Evolutionary conservation across 2,113 vertebrate genomes (phyloP).

Genomic region (Lycocorax pyrrhopterus): DNA sequence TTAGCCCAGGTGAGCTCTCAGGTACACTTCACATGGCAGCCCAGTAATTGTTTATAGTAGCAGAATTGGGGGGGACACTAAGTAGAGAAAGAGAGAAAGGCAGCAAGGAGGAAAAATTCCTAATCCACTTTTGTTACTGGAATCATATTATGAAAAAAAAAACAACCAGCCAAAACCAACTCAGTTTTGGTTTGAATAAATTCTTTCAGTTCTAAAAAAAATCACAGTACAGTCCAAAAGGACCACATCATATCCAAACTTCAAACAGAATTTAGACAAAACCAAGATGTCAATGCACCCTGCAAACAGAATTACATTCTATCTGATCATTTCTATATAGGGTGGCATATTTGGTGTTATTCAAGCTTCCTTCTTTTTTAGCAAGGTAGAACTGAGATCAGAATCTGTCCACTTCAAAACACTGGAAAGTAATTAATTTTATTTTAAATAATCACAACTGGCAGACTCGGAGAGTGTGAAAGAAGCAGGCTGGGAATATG

Average conservation of each 20-base stretch:
- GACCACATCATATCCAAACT: background rate
- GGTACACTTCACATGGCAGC: fast-evolving
- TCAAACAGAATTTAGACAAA: background rate
- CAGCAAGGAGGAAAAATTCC: background rate
- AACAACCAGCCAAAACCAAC: too few species aligned
- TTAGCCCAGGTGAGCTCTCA: background rate
- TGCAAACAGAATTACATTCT: background rate
- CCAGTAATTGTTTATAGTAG: too few species aligned
- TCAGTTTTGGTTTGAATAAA: background rate
- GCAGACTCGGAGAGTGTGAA: background rate
- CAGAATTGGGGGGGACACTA: fast-evolving
- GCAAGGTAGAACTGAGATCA: background rate
- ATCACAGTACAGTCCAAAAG: background rate
- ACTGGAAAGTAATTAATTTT: background rate
- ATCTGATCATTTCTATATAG: background rate
- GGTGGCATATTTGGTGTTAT: background rate
- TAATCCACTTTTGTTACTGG: background rate
- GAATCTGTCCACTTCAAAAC: background rate
- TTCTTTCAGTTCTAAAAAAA: background rate
- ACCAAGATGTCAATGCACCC: background rate
- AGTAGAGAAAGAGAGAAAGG: background rate
- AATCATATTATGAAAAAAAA: background rate
- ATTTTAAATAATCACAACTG: background rate
- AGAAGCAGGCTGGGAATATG: background rate
- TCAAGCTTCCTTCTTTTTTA: background rate